phyloP scores from a whole-genome alignment of 2,113 vertebrate genomes.

The Aegotheles bennettii region DNA sequence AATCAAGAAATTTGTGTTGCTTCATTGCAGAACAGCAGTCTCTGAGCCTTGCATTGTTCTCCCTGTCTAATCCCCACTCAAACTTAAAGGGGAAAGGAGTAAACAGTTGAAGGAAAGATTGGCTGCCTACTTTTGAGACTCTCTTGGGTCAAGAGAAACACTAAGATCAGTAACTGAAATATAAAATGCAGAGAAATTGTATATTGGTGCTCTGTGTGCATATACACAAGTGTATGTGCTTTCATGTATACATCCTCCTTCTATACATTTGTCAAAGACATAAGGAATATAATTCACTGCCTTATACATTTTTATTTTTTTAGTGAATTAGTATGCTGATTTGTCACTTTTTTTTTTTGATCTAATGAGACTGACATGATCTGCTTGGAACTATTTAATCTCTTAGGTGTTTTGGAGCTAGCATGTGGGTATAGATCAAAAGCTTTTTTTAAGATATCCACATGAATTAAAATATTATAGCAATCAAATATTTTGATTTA shows the following conservation, averaged over 20 bases:
- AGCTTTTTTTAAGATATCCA: not conserved
- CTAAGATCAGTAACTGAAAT: not conserved
- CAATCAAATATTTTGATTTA: not conserved
- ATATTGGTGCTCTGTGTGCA: not conserved
- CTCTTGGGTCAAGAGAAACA: not conserved
- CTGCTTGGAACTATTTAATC: not conserved
- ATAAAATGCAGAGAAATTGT: not conserved
- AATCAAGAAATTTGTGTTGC: not conserved
- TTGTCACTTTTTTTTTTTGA: not conserved
- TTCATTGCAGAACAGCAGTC: not conserved
- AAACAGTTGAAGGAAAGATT: not conserved
- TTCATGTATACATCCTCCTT: not conserved
- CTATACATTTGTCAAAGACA: not conserved
- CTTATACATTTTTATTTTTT: not conserved
- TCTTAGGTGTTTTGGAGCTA: not conserved
- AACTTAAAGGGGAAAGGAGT: not conserved
- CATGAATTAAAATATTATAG: not conserved
- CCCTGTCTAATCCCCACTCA: not conserved
- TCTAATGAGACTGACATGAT: not conserved
- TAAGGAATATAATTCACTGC: not conserved
- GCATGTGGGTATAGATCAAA: not conserved
- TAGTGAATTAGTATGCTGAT: not conserved
- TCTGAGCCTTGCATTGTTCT: not conserved
- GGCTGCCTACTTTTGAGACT: not conserved
- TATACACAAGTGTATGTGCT: not conserved